phyloP scores from a whole-genome alignment of 64 coral and sea anemone species.

The Astreopora myriophthalma region DNA sequence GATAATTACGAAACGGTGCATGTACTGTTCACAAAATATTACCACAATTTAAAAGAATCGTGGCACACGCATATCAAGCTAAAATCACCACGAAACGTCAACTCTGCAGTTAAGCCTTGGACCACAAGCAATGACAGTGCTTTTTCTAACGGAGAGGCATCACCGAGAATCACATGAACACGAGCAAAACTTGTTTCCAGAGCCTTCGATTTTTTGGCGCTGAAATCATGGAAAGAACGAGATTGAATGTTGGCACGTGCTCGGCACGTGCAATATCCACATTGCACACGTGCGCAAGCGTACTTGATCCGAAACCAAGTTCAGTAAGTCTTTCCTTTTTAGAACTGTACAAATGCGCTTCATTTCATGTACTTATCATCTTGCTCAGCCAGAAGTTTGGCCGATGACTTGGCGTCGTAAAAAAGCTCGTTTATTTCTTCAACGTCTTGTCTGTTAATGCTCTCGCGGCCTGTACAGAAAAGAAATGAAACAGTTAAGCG shows the following conservation, averaged over 20 bases:
- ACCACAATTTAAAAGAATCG: too few relatives aligned
- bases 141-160: too few relatives aligned
- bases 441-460: slow-evolving; percentile 89
- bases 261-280: too few relatives aligned
- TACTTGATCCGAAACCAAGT: not conserved
- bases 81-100: too few relatives aligned
- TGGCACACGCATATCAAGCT: too few relatives aligned
- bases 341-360: not conserved
- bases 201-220: too few relatives aligned
- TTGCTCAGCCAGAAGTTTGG: slow-evolving; percentile 94
- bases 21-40: too few relatives aligned
- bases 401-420: slow-evolving; percentile 96
- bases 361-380: slow-evolving; percentile 99
- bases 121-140: too few relatives aligned
- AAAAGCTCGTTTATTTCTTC: slow-evolving; percentile 99
- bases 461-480: slow-evolving; percentile 72
- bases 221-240: not conserved
- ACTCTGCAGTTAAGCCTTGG: too few relatives aligned
- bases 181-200: not conserved
- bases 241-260: not conserved
- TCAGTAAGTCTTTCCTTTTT: too few relatives aligned
- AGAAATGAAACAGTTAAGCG: not conserved
- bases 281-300: not conserved
- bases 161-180: too few relatives aligned
- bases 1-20: too few relatives aligned